Base-by-base conservation (phyloP, 1,140 invertebrate genomes). In the Eulimnadia texana region DNA sequence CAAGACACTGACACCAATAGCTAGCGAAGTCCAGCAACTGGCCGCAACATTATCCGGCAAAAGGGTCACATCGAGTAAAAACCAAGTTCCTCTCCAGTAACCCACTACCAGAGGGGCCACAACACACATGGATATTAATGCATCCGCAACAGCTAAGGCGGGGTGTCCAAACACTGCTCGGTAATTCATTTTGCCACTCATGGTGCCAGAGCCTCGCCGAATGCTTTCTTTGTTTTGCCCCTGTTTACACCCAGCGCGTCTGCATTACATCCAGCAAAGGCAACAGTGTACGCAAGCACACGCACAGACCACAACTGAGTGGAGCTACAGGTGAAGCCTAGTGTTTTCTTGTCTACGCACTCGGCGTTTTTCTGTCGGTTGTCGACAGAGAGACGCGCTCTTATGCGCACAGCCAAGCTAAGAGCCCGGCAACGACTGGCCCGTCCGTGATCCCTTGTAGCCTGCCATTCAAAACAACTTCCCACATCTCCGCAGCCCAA, bases 21-120 rank as follows among this genome's bases (percentile, higher is more conserved):
- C 65, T 2, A 84, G 74, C 53, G 85, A 88, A n/a, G 79, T 72
- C 13, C 80, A 70, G 10, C 79, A 78, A 67, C 84, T 87, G 2
- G 78, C 63, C 0, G 79, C 70, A 11, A 72, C 68, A 27, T 81
- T 69, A 0, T 76, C 71, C 1, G 84, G 83, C 53, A 81, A 80
- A 23, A 89, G 74, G 70, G 85, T 83, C 27, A 80, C 68, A 63
- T 84, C 84, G 77, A 87, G 83, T 19, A 92, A 77, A 50, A 81
- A 79, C 87, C 87, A 92, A 27, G 85, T 86, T 56, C 86, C 86
- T 27, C 88, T 77, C 88, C 88, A 92, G 69, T 90, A 91, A 52
- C 81, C 80, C 9, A 92, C 85, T 1, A 90, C 86, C 10, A 83
- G 79, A 9, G 88, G 88, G 0, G 84, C 83, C 3, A 88, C 80